phyloP scores from a whole-genome alignment of 2,797 vertebrate genomes.

The Anabas testudineus region DNA sequence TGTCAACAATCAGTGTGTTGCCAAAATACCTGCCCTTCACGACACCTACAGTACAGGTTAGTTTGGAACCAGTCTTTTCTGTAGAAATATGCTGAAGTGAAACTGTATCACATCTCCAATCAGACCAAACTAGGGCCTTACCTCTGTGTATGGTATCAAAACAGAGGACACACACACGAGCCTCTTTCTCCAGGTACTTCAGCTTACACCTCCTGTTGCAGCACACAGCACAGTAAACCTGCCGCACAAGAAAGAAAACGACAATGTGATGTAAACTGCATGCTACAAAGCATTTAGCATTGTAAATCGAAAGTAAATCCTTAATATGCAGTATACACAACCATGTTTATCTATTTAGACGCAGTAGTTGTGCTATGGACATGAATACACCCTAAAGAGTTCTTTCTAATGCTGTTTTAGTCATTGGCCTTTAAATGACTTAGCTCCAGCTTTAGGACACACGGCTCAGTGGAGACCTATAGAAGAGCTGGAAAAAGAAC shows the following conservation, averaged over 20 bases:
- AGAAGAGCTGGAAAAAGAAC: constrained; percentile 50
- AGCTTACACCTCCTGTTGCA: constrained; percentile 95
- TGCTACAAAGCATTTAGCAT: neutral
- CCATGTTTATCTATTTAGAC: neutral
- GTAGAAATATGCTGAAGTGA: neutral
- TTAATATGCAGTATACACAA: neutral
- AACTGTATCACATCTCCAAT: neutral
- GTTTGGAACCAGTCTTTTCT: neutral
- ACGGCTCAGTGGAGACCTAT: constrained; percentile 43
- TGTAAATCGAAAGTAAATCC: neutral
- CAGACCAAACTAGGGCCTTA: constrained; percentile 70
- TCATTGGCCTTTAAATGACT: constrained; percentile 49
- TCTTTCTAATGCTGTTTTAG: constrained; percentile 44
- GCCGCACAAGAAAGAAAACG: constrained; percentile 44
- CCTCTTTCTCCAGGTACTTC: constrained; percentile 95
- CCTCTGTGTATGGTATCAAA: constrained; percentile 91
- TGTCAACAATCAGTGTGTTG: too few species aligned
- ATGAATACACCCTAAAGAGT: constrained; percentile 23
- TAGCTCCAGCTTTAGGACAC: constrained; percentile 48
- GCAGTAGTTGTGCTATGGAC: constrained; percentile 20
- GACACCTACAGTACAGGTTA: too few species aligned
- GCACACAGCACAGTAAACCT: constrained; percentile 95
- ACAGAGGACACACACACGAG: constrained; percentile 93
- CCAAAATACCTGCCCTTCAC: neutral
- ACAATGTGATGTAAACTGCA: neutral